Evolutionary conservation across 2,113 vertebrate species (phyloP), one percentile per base, ranked within the genome.

Genomic region (Ciconia maguari): DNA sequence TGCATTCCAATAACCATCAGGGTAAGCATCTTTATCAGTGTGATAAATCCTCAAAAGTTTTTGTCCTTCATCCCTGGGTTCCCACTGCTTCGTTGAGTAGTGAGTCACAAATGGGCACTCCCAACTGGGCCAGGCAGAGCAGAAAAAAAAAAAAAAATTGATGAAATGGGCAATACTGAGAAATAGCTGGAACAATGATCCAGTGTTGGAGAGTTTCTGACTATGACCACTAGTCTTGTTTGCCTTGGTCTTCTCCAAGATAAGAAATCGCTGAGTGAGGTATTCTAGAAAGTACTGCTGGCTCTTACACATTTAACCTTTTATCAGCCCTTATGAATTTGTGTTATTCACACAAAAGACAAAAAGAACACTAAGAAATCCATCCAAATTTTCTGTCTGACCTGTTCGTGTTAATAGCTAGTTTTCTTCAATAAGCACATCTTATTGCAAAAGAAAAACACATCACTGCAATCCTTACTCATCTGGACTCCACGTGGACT

Each of bases 231-330:
- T 20, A 11, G 8, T 19, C 14, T 44, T 84, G 10, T 62, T 84
- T 81, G 5, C 8, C 42, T 66, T 49, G 38, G 15, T 44, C 10
- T 81, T 84, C 49, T 65, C 10, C 21, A 70, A 69, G 38, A 25
- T 9, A 52, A 32, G 38, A 82, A 62, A 49, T 8, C 11, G 1
- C 5, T 41, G 9, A 41, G 2, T 41, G 16, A 64, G 7, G 8
- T 75, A 81, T 74, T 81, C 27, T 66, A 48, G 48, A 60, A 85
- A 15, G 11, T 25, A 22, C 3, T n/a, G 11, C 18, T 72, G 11
- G 1, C 11, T 90, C 6, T 76, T 60, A 24, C 3, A 68, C 1
- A 1, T 57, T 85, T n/a, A 69, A 27, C 1, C 0, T 72, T 68
- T 71, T 22, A 46, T 71, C 41, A 75, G 51, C 17, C 38, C 32